Percentiles rank a stretch among this genome's conserved stretches.
phyloP scores from a whole-genome alignment of 2,797 vertebrate species.

The Pseudomugil tenellus region DNA sequence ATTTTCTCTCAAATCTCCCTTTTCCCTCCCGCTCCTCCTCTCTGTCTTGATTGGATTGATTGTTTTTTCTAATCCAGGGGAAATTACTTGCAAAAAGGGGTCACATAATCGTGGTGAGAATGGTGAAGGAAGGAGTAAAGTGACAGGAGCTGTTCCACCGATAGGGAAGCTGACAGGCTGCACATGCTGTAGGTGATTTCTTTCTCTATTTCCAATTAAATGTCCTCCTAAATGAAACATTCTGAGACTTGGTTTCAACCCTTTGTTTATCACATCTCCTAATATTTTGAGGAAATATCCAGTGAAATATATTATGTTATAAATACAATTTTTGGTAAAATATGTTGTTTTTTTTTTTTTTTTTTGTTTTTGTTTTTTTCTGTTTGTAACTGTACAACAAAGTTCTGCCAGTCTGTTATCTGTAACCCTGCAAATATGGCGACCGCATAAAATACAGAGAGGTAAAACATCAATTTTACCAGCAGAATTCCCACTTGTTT shows the following conservation, averaged over 20 bases:
- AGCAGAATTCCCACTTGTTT: background rate
- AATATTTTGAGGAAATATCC: background rate
- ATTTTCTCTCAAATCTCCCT: slow-evolving; percentile 76
- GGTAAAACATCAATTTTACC: background rate
- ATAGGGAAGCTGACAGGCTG: background rate
- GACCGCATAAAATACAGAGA: background rate
- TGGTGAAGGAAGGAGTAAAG: slow-evolving; percentile 54
- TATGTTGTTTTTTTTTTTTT: no score
- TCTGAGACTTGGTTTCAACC: slow-evolving; percentile 2
- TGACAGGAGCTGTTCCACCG: slow-evolving; percentile 31
- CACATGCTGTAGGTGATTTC: slow-evolving; percentile 27
- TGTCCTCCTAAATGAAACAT: slow-evolving; percentile 17
- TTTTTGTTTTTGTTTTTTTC: background rate
- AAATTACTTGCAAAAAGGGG: slow-evolving; percentile 81
- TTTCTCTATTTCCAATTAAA: slow-evolving; percentile 20
- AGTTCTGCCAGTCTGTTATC: no score
- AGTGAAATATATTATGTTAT: no score
- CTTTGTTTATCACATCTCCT: slow-evolving; percentile 3
- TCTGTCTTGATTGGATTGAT: slow-evolving; percentile 83
- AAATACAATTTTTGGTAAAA: no score
- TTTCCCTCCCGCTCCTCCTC: slow-evolving; percentile 7
- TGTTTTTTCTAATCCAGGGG: slow-evolving; percentile 84
- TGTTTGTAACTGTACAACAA: background rate
- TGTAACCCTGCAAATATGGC: no score
- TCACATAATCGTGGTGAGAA: slow-evolving; percentile 71